These are phyloP conservation scores for Baryphthengus martii DNA, from an alignment of 2,113 vertebrate genomes.

Conservation along the genomic window DNA sequence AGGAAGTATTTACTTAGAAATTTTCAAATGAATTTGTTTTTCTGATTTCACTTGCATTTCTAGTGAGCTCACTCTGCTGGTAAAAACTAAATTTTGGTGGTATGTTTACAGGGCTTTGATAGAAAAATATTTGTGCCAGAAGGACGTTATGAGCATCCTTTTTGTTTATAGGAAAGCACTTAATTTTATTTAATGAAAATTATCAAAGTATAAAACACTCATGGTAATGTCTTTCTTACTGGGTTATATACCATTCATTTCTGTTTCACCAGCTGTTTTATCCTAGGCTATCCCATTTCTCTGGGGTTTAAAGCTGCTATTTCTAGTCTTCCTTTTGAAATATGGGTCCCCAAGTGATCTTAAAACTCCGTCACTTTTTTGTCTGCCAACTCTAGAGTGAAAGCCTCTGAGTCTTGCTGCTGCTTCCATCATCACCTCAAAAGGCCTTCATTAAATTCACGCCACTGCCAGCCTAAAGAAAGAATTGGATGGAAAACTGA, in stretches of 20 bases:
- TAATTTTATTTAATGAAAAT: slow-evolving; percentile 68
- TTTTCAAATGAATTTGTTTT: slow-evolving; percentile 15
- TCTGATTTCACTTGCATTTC: slow-evolving; percentile 41
- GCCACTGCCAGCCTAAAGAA: slow-evolving; percentile 13
- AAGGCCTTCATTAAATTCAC: slow-evolving; percentile 24
- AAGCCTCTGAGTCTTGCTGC: slow-evolving; percentile 36
- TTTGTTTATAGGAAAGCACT: slow-evolving; percentile 72
- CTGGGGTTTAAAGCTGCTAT: slow-evolving; percentile 54
- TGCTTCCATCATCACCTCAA: slow-evolving; percentile 7
- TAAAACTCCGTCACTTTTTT: slow-evolving; percentile 1
- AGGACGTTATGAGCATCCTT: slow-evolving; percentile 39
- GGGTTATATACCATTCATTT: slow-evolving; percentile 60
- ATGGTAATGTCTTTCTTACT: slow-evolving; percentile 63
- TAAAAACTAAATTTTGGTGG: slow-evolving; percentile 18
- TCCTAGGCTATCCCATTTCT: neutral
- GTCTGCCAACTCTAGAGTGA: neutral
- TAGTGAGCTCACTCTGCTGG: slow-evolving; percentile 30
- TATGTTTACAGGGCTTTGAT: slow-evolving; percentile 41
- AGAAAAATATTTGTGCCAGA: slow-evolving; percentile 63
- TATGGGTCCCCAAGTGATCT: slow-evolving; percentile 17
- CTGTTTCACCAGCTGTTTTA: slow-evolving; percentile 12
- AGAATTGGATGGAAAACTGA: neutral
- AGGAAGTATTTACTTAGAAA: slow-evolving; percentile 47
- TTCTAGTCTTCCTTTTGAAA: slow-evolving; percentile 57
- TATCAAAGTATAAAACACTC: slow-evolving; percentile 60